Percentiles rank a stretch among this genome's conserved stretches.
These are phyloP conservation scores for Cataglyphis altisquamis DNA, from an alignment of 2,888 invertebrate species.

Conservation along the genomic window DNA sequence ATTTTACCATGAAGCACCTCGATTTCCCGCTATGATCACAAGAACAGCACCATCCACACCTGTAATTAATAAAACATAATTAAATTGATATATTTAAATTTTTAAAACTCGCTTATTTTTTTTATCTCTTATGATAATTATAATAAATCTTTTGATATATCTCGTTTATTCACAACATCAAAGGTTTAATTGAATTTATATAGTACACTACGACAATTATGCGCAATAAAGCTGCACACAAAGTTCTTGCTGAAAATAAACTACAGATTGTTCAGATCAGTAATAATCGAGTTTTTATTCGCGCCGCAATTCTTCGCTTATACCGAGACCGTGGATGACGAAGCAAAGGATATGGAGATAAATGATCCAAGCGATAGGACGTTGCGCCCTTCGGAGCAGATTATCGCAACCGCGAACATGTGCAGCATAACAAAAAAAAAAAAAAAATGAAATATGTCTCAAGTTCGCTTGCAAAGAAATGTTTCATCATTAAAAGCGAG, in stretches of 20 bases:
- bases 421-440: background rate
- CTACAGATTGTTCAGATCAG: slow-evolving; percentile 48
- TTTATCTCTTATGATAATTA: background rate
- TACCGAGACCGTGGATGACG: slow-evolving; percentile 42
- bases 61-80: slow-evolving; percentile 21
- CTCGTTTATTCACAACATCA: slow-evolving; percentile 1
- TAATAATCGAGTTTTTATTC: slow-evolving; percentile 50
- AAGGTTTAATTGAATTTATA: slow-evolving; percentile 24
- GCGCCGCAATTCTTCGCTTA: slow-evolving; percentile 49
- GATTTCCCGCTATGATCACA: background rate
- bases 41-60: background rate
- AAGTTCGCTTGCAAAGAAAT: slow-evolving; percentile 20
- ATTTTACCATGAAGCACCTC: background rate
- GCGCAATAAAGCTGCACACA: background rate
- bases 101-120: slow-evolving; percentile 22
- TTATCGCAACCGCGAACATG: slow-evolving; percentile 21
- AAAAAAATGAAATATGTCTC: background rate
- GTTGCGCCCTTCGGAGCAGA: background rate
- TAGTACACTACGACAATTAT: slow-evolving; percentile 27
- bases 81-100: slow-evolving; percentile 6
- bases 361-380: slow-evolving; percentile 31
- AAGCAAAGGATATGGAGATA: slow-evolving; percentile 51
- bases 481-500: slow-evolving; percentile 34
- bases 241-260: slow-evolving; percentile 38
- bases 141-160: slow-evolving; percentile 24